Evolutionary conservation across 2,888 invertebrate species (phyloP), one percentile per base, ranked within the genome.

Genomic region (Ormyrus rosae): DNA sequence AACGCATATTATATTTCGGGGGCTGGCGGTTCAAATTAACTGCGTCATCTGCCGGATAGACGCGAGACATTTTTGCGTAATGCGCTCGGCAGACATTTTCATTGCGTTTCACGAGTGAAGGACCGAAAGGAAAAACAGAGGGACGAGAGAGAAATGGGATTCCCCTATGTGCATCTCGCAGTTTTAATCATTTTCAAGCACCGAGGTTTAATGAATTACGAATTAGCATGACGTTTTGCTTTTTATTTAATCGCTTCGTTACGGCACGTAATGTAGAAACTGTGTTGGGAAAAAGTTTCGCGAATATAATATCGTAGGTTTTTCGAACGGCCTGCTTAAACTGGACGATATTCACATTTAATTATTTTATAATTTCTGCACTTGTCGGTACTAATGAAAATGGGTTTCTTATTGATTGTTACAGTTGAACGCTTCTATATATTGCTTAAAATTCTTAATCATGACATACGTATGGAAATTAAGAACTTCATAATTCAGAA

Each of bases 41-140:
- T 83, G 81, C 83, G 84, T 83, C 83, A 84, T 81, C 83, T 83
- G 83, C 83, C 83, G 63, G 74, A 78, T 81, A 78, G 74, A 75
- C 68, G 74, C 71, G 53, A 46, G 58, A 75, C 71, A 80, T 63
- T 80, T 72, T 76, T 68, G 65, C 71, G 51, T 51, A 65, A 50
- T 60, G 13, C 58, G 61, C 53, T 63, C 53, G 50, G 51, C 64
- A 34, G 60, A 56, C 50, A 67, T 51, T 76, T 69, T 73, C 53
- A 72, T 69, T 51, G 53, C 55, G 34, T 60, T 51, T 50, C 60
- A 51, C 10, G 19, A 55, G 46, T 72, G 50, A 61, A 13, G n/a
- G 45, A 6, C 60, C 19, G 45, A 5, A n/a, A 19, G 11, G 48
- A 53, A 50, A 55, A 34, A 34, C 10, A 53, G 53, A 67, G 11